A percentile compares a stretch with the other conserved stretches of the same genome.
Conservation (phyloP, 2,113 vertebrate genomes). For the Myiagra hebetior region DNA sequence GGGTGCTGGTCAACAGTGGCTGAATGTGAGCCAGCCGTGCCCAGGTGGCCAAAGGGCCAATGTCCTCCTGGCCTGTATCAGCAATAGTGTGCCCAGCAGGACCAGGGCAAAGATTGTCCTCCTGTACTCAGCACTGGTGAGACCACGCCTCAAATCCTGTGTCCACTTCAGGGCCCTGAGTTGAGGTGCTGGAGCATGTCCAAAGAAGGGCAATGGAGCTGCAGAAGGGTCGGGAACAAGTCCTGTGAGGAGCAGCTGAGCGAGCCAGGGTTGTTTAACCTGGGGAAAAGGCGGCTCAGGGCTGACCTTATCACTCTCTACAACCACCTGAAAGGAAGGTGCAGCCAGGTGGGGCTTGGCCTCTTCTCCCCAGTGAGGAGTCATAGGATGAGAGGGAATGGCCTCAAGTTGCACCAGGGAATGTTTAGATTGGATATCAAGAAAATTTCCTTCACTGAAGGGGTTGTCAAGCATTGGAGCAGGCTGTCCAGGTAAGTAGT, state of each 20-base stretch:
- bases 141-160: rapidly evolving
- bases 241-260: background rate
- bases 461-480: background rate
- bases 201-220: background rate
- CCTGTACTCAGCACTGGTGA: rapidly evolving
- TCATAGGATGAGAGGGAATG: background rate
- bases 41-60: too few relatives aligned
- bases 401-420: background rate
- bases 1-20: rapidly evolving
- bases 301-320: background rate
- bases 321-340: background rate
- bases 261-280: background rate
- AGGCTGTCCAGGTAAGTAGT: background rate
- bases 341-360: rapidly evolving
- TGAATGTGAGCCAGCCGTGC: background rate
- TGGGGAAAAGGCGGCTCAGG: too few relatives aligned
- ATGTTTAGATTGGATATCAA: background rate
- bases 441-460: background rate
- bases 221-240: background rate
- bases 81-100: background rate
- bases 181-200: background rate
- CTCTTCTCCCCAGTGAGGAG: background rate
- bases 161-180: background rate
- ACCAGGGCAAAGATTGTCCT: rapidly evolving
- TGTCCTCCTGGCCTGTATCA: background rate